phyloP scores from a whole-genome alignment of 1,140 invertebrate genomes.

The Belonocnema kinseyi region DNA sequence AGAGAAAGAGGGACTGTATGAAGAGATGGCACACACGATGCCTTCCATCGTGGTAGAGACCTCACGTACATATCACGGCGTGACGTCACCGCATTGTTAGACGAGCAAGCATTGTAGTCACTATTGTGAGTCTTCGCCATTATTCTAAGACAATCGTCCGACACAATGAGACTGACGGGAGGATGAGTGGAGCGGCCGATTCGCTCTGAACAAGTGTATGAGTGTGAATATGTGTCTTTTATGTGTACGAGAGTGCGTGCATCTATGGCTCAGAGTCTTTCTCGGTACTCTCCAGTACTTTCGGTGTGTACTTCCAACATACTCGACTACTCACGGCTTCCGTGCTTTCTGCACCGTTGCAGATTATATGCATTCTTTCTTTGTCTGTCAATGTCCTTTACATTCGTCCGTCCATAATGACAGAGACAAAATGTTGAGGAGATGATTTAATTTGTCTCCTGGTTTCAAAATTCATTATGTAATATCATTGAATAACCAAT shows the following conservation, averaged over 20 bases:
- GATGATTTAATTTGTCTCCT: too few relatives aligned
- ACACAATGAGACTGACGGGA: slow-evolving; percentile 76
- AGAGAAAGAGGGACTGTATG: slow-evolving; percentile 52
- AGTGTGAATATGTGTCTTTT: slow-evolving; percentile 49
- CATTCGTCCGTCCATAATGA: too few relatives aligned
- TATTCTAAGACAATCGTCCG: slow-evolving; percentile 78
- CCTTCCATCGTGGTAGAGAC: slow-evolving; percentile 66
- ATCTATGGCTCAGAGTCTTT: slow-evolving; percentile 18
- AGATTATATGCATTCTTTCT: slow-evolving; percentile 46
- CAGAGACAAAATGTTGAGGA: too few relatives aligned
- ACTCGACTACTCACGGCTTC: background rate
- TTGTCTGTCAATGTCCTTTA: too few relatives aligned
- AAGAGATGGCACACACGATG: slow-evolving; percentile 70
- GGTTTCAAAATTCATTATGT: too few relatives aligned
- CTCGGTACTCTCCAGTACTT: background rate
- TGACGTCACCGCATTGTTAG: slow-evolving; percentile 77
- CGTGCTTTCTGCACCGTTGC: background rate
- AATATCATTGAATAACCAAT: too few relatives aligned
- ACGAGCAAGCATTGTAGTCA: slow-evolving; percentile 77
- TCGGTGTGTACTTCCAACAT: background rate
- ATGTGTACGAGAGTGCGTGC: slow-evolving; percentile 6
- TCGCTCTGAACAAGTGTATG: slow-evolving; percentile 60
- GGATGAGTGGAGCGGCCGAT: slow-evolving; percentile 73
- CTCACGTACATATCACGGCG: slow-evolving; percentile 70
- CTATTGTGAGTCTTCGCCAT: slow-evolving; percentile 76